phyloP scores from a whole-genome alignment of 2,888 invertebrate species.

The Hymenopus coronatus region DNA sequence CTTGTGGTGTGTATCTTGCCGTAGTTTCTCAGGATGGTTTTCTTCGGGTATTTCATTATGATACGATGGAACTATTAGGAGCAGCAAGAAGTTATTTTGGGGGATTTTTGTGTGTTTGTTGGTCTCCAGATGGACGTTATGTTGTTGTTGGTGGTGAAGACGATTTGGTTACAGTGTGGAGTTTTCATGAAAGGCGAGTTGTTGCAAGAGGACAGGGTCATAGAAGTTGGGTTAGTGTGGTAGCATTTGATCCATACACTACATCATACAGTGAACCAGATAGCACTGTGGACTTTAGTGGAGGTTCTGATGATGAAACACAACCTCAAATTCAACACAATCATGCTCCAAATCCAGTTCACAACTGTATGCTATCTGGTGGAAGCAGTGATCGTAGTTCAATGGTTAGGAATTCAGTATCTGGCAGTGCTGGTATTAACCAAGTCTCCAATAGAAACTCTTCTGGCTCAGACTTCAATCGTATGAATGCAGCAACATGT shows the following conservation, averaged over 20 bases:
- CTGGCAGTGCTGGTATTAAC: conserved; percentile 32
- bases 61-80: conserved; percentile 94
- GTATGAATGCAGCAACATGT: conserved; percentile 57
- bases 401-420: conserved; percentile 33
- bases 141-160: conserved; percentile 98
- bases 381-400: conserved; percentile 35
- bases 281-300: conserved; percentile 49
- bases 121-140: conserved; percentile 95
- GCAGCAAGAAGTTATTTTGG: conserved; percentile 96
- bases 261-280: conserved; percentile 63
- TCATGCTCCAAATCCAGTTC: conserved; percentile 34
- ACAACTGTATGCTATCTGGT: conserved; percentile 39
- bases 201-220: conserved; percentile 98
- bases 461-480: conserved; percentile 45
- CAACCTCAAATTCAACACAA: conserved; percentile 33
- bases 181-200: conserved; percentile 85
- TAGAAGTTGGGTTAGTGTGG: conserved; percentile 96
- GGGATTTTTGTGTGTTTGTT: conserved; percentile 93
- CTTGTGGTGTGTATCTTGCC: conserved; percentile 88
- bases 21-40: conserved; percentile 94
- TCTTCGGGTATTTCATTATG: conserved; percentile 93
- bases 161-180: conserved; percentile 97
- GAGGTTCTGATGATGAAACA: conserved; percentile 36
- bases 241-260: conserved; percentile 88
- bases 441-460: conserved; percentile 48